A percentile compares a stretch with the other conserved stretches of the same genome.
Evolutionary conservation across 2,113 vertebrate species (phyloP).

Genomic region (Narcine bancroftii): DNA sequence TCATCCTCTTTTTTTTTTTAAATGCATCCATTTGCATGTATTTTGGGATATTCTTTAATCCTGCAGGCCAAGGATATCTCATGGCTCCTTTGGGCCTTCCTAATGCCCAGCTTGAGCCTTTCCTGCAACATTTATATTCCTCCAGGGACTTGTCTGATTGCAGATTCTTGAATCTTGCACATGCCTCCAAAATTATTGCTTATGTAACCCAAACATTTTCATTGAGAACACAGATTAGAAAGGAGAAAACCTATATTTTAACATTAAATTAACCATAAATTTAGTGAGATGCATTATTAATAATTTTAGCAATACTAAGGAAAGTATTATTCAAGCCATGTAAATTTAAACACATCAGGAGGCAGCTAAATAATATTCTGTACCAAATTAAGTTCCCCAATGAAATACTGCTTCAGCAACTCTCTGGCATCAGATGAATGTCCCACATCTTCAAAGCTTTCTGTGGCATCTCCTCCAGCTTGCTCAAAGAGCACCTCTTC

Average conservation of each 20-base stretch:
- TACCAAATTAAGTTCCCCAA: slow-evolving; percentile 85
- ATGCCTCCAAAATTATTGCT: background rate
- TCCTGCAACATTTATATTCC: no score
- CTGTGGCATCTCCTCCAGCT: slow-evolving; percentile 78
- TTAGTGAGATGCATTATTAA: no score
- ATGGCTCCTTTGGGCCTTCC: no score
- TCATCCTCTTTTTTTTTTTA: no score
- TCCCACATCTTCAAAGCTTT: slow-evolving; percentile 91
- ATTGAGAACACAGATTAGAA: background rate
- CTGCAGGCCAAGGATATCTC: no score
- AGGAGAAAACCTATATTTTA: no score
- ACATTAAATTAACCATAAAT: no score
- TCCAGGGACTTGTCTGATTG: no score
- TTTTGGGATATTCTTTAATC: no score
- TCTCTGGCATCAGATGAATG: slow-evolving; percentile 86
- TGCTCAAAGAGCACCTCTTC: slow-evolving; percentile 88
- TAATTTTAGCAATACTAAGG: background rate
- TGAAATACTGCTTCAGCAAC: slow-evolving; percentile 80
- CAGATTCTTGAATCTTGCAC: no score
- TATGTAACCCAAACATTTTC: background rate
- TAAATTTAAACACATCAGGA: background rate
- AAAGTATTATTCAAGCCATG: background rate
- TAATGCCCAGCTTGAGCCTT: no score
- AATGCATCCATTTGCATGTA: no score
- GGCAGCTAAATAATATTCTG: slow-evolving; percentile 39